phyloP scores from a whole-genome alignment of 2,888 invertebrate genomes.

The Andrena trimmerana region DNA sequence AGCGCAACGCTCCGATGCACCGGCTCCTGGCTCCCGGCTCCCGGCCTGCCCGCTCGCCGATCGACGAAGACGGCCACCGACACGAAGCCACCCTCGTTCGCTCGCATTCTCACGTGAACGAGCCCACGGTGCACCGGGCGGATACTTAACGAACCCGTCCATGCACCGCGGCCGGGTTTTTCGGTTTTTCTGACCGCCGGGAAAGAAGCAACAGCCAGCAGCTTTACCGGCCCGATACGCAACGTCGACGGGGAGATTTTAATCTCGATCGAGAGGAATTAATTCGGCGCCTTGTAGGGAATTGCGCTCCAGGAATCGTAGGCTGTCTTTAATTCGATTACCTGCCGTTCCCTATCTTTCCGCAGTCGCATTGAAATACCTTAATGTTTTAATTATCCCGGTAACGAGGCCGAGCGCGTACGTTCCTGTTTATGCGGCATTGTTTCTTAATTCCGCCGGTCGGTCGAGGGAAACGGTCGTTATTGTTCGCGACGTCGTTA shows the following conservation, averaged over 20 bases:
- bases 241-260: slow-evolving; percentile 67
- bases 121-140: slow-evolving; percentile 31
- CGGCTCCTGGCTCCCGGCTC: background rate
- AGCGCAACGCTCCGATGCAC: slow-evolving; percentile 55
- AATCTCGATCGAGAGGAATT: slow-evolving; percentile 65
- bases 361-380: slow-evolving; percentile 43
- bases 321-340: slow-evolving; percentile 67
- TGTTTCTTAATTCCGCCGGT: slow-evolving; percentile 22
- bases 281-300: slow-evolving; percentile 66
- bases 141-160: slow-evolving; percentile 67
- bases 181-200: slow-evolving; percentile 61
- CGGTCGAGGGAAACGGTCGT: background rate
- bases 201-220: slow-evolving; percentile 27
- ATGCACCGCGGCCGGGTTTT: slow-evolving; percentile 47
- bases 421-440: slow-evolving; percentile 36
- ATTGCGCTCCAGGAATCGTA: slow-evolving; percentile 64
- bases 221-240: slow-evolving; percentile 59
- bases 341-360: slow-evolving; percentile 52
- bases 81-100: slow-evolving; percentile 31
- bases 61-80: slow-evolving; percentile 22
- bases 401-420: slow-evolving; percentile 26
- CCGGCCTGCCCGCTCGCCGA: background rate
- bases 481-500: background rate
- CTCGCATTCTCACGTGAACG: slow-evolving; percentile 54
- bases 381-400: slow-evolving; percentile 61